A percentile compares a stretch with the other conserved stretches of the same genome.
Evolutionary conservation across 2,797 vertebrate species (phyloP).

Genomic region (Salarias fasciatus): DNA sequence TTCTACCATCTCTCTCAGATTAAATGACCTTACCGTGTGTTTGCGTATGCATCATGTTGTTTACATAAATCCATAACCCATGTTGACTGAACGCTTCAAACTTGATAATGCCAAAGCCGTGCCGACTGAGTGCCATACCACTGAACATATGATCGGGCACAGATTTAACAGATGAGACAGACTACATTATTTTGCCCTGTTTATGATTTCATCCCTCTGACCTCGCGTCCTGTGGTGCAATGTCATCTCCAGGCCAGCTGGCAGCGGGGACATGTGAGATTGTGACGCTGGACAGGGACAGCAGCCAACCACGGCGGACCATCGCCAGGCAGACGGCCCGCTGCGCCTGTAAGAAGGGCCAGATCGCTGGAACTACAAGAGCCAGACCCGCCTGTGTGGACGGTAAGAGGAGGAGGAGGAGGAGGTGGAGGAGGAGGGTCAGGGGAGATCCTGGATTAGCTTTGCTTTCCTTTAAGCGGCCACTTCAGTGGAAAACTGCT

Average conservation of each 20-base stretch:
- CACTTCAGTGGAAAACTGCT: constrained; percentile 30
- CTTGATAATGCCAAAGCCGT: neutral
- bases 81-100: too few species aligned
- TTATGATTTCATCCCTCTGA: constrained; percentile 68
- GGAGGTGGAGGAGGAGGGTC: neutral
- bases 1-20: too few species aligned
- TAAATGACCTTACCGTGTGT: neutral
- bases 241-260: constrained; percentile 92
- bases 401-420: constrained; percentile 81
- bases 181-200: constrained; percentile 55
- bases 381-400: constrained; percentile 97
- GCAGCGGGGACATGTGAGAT: constrained; percentile 98
- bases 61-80: neutral
- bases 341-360: constrained; percentile 98
- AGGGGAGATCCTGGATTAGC: constrained; percentile 28
- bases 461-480: constrained; percentile 16
- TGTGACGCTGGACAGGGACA: constrained; percentile 98
- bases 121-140: neutral
- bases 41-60: neutral
- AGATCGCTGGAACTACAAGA: constrained; percentile 98
- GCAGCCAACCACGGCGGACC: constrained; percentile 98
- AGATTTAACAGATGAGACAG: constrained; percentile 33
- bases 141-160: constrained; percentile 15
- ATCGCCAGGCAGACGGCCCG: constrained; percentile 98
- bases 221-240: constrained; percentile 66